Conservation (phyloP, 2,797 vertebrate genomes). For the Acanthopagrus latus region DNA sequence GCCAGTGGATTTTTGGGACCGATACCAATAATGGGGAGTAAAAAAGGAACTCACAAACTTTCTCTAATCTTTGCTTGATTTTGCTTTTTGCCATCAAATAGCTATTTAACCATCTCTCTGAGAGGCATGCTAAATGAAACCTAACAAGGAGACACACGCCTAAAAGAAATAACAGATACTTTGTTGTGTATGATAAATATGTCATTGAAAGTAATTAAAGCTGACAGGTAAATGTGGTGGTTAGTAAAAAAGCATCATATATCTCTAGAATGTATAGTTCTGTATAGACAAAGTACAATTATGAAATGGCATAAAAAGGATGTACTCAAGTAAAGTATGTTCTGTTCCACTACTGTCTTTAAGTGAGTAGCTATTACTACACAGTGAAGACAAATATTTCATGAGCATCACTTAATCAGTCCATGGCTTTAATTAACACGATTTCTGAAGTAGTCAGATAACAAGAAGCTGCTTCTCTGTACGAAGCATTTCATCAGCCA, state of each 20-base stretch:
- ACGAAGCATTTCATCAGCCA: background rate
- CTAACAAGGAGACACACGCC: too few relatives aligned
- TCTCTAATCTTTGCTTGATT: background rate
- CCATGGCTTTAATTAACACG: background rate
- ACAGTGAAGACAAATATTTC: background rate
- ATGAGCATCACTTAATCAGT: background rate
- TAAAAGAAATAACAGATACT: too few relatives aligned
- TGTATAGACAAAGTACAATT: background rate
- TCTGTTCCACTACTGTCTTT: background rate
- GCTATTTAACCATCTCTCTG: too few relatives aligned
- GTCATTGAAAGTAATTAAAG: too few relatives aligned
- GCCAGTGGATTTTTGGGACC: too few relatives aligned
- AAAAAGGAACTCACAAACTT: background rate
- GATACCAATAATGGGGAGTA: background rate
- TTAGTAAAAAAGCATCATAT: background rate
- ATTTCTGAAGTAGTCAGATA: background rate
- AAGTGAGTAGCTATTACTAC: background rate
- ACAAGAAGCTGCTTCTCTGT: constrained; percentile 2
- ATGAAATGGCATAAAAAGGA: background rate
- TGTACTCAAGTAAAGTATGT: background rate
- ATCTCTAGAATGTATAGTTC: background rate
- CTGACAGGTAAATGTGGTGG: too few relatives aligned
- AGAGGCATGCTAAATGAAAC: too few relatives aligned
- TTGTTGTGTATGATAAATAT: too few relatives aligned
- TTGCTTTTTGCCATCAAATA: too few relatives aligned